Conservation (phyloP, 2,888 invertebrate genomes). For the Lepidochitona cinerea region DNA sequence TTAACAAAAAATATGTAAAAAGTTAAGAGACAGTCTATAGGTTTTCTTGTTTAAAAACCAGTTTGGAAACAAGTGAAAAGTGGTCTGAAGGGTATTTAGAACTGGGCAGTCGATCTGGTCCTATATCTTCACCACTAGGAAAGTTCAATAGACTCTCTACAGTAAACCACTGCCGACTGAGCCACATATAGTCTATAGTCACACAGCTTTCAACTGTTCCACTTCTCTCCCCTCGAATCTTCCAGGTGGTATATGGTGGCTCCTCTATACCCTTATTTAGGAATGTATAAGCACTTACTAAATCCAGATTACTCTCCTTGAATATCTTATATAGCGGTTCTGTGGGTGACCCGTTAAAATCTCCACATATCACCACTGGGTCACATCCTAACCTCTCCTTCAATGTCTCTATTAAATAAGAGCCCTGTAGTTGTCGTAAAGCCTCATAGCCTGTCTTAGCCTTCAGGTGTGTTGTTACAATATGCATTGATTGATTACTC, state of each 20-base stretch:
- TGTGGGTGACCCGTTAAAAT: slow-evolving; percentile 83
- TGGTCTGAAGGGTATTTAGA: slow-evolving; percentile 83
- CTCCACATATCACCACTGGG: slow-evolving; percentile 80
- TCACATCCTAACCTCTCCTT: slow-evolving; percentile 28
- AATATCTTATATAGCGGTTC: slow-evolving; percentile 81
- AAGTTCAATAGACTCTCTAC: slow-evolving; percentile 76
- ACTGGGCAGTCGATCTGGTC: slow-evolving; percentile 79
- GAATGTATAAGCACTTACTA: slow-evolving; percentile 67
- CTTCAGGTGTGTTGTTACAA: slow-evolving; percentile 83
- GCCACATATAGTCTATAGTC: slow-evolving; percentile 79
- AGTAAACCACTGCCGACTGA: slow-evolving; percentile 72
- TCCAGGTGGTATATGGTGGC: slow-evolving; percentile 84
- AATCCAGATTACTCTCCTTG: slow-evolving; percentile 40
- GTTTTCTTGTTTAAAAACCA: slow-evolving; percentile 19
- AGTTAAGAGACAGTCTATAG: no score
- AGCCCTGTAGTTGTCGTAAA: slow-evolving; percentile 54
- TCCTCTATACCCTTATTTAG: slow-evolving; percentile 72
- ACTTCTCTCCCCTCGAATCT: slow-evolving; percentile 75
- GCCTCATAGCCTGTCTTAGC: slow-evolving; percentile 76
- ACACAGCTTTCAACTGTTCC: slow-evolving; percentile 78
- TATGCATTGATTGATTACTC: slow-evolving; percentile 76
- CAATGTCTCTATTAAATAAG: slow-evolving; percentile 45
- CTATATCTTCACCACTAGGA: slow-evolving; percentile 79
- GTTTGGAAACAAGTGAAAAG: slow-evolving; percentile 76
- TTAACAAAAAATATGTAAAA: no score